Evolutionary conservation across 2,113 vertebrate genomes (phyloP), one percentile per base, ranked within the genome.

Genomic region (Gobio gobio): DNA sequence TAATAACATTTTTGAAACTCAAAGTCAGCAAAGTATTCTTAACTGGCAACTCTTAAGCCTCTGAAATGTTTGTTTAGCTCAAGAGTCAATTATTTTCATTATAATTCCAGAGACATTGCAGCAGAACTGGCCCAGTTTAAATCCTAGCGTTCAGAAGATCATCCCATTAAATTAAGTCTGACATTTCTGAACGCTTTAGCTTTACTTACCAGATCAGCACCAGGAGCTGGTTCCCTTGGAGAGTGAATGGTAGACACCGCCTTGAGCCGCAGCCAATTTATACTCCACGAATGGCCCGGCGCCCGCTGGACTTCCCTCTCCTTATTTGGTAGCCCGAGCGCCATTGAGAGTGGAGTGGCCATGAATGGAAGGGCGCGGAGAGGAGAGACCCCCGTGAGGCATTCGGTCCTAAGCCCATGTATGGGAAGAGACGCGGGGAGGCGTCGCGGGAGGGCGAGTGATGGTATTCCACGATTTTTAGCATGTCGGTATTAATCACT

Each of bases 271-370:
- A 43, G 40, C 74, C 84, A 74, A 89, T 94, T 94, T 94, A 95
- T 94, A 93, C 54, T 68, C 83, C 1, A 47, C 9, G 63, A 84
- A 86, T 75, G 70, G 81, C 83, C 64, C 82, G 72, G 81, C 20
- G 33, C 74, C 3, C 22, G 77, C 26, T 22, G 78, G 79, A 92
- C 90, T 92, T 91, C 95, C 94, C 93, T 95, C 75, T 93, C 94
- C 95, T 95, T 96, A 95, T 96, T 95, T 95, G 96, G 95, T 93
- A 90, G 90, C 88, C 90, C 89, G 90, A 86, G 91, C 93, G 90
- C 91, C 93, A 87, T 88, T 82, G 90, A 93, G 88, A 89, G 86
- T 68, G 66, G 92, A 78, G 93, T 94, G 92, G 93, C 95, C 95
- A 95, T 96, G 94, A 95, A 95, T 95, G 95, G 95, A 95, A 93